These are phyloP conservation scores for Eubasilissa regina DNA, from an alignment of 1,140 invertebrate species.

Conservation along the genomic window DNA sequence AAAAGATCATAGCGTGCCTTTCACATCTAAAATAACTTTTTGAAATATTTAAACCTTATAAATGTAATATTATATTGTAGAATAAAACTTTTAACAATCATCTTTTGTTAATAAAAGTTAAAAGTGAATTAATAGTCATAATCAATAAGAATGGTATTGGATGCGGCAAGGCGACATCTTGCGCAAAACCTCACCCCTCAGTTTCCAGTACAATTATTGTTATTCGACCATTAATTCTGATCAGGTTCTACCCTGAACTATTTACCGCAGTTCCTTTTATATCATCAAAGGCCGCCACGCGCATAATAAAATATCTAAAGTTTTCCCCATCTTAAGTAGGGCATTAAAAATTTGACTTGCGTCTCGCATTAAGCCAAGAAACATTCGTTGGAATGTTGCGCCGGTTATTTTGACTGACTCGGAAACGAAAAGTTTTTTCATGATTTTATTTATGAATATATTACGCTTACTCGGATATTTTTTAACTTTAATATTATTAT, in stretches of 20 bases:
- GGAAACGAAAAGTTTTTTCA: constrained; percentile 52
- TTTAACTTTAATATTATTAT: neutral
- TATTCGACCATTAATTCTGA: constrained; percentile 25
- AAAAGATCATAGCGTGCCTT: too few relatives aligned
- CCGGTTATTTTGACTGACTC: constrained; percentile 45
- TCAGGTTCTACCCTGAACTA: constrained; percentile 40
- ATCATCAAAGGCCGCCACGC: constrained; percentile 13
- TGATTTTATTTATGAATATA: constrained; percentile 60
- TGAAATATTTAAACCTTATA: too few relatives aligned
- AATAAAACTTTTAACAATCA: too few relatives aligned
- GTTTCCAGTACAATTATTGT: constrained; percentile 30
- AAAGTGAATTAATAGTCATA: too few relatives aligned
- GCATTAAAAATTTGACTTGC: constrained; percentile 58
- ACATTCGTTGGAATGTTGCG: constrained; percentile 21
- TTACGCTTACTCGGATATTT: constrained; percentile 47
- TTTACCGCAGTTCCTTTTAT: constrained; percentile 41
- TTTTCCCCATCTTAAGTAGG: constrained; percentile 50
- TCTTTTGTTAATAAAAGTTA: too few relatives aligned
- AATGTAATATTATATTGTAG: too few relatives aligned
- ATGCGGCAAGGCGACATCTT: neutral
- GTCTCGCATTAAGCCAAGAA: constrained; percentile 43
- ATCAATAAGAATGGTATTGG: too few relatives aligned
- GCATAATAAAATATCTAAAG: constrained; percentile 53
- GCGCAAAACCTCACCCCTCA: neutral
- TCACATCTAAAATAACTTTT: too few relatives aligned